These are phyloP conservation scores for Drosophila micromelanica DNA, from an alignment of 1,140 invertebrate species.

Conservation along the genomic window DNA sequence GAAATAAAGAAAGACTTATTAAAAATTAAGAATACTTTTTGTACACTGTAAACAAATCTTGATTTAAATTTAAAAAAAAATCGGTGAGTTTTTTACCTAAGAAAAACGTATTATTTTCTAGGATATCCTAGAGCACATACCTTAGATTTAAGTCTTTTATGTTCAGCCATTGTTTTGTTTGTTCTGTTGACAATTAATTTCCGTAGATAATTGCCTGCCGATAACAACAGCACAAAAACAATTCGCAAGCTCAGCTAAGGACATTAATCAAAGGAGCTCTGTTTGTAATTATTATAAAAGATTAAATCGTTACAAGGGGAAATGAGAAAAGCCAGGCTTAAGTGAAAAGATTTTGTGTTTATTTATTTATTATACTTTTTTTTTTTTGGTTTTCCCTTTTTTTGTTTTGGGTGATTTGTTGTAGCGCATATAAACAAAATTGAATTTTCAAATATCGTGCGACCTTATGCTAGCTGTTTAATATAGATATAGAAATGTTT, in stretches of 20 bases:
- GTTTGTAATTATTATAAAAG: constrained; percentile 21
- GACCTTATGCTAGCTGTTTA: constrained; percentile 29
- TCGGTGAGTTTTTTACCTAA: no score
- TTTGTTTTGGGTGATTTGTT: constrained; percentile 64
- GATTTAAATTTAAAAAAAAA: no score
- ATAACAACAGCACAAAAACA: constrained; percentile 55
- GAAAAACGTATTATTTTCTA: not conserved
- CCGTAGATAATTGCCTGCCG: constrained; percentile 71
- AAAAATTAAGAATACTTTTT: no score
- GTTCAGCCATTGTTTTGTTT: no score
- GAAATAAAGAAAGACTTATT: no score
- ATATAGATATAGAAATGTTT: constrained; percentile 61
- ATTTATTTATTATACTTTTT: constrained; percentile 24
- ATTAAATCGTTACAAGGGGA: constrained; percentile 60
- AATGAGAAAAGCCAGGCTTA: constrained; percentile 58
- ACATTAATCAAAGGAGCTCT: constrained; percentile 64
- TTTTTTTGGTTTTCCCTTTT: constrained; percentile 16
- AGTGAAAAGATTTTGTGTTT: constrained; percentile 42
- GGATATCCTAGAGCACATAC: not conserved
- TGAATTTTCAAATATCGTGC: constrained; percentile 42
- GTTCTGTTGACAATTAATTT: constrained; percentile 65
- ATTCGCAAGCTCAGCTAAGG: not conserved
- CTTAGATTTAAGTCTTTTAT: not conserved
- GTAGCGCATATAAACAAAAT: constrained; percentile 69
- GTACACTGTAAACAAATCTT: no score